Conservation (phyloP, 2,113 vertebrate species). For the Odontophorus gujanensis region DNA sequence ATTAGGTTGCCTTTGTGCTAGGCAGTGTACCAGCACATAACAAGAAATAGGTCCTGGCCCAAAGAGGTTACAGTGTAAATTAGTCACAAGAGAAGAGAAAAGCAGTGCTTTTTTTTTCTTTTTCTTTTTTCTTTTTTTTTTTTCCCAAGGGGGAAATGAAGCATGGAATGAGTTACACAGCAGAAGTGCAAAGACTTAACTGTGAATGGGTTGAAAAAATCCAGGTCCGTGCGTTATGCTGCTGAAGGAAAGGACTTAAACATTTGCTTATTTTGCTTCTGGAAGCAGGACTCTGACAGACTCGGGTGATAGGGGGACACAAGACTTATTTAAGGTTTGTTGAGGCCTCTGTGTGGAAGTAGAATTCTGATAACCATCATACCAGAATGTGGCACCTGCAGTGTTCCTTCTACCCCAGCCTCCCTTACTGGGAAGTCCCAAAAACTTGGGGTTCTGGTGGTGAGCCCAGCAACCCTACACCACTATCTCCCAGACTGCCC, state of each 20-base stretch:
- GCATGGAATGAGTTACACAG: background rate
- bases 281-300: background rate
- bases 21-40: background rate
- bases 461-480: background rate
- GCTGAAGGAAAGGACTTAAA: background rate
- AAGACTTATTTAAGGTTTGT: background rate
- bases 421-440: background rate
- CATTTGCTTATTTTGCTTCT: background rate
- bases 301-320: accelerated
- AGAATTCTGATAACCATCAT: accelerated
- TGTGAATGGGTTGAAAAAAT: background rate
- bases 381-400: background rate
- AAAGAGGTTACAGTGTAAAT: constrained; percentile 55
- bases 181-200: background rate
- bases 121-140: background rate
- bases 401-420: background rate
- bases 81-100: constrained; percentile 19
- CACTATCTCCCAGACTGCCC: no score
- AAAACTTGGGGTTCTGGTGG: accelerated
- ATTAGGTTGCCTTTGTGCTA: constrained; percentile 53
- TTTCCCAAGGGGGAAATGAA: background rate
- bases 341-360: accelerated
- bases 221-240: accelerated
- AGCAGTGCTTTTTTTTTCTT: background rate
- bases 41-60: constrained; percentile 39